Evolutionary conservation across 2,797 vertebrate species (phyloP), one percentile per base, ranked within the genome.

Genomic region (Remorina albescens): DNA sequence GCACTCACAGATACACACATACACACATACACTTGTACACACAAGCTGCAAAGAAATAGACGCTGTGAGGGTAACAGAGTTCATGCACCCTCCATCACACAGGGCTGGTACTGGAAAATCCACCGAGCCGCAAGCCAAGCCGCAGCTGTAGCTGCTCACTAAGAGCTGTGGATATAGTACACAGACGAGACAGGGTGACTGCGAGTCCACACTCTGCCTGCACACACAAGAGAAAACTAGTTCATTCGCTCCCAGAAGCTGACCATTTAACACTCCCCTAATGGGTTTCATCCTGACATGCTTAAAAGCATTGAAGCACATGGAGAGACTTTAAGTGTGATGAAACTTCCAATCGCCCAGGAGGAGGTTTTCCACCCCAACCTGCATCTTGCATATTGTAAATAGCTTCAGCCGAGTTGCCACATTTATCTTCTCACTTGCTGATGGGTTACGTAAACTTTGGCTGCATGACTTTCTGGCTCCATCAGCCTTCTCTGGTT

Each of bases 91-190:
- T 78, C 68, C 73, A 55, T 88, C 86, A 81, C 80, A 64, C 66
- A 60, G 56, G 23, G 53, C 74, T 79, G 76, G 82, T 76, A 53
- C 60, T 61, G 76, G 73, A 80, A 84, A 84, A 71, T 80, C 39
- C 5, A 36, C n/a, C 19, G 0, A 74, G 68, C 80, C 28, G 67
- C 2, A 8, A 63, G 84, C 70, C 72, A 76, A 69, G 75, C 46
- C 28, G 16, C 86, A 89, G 88, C 89, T 91, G 89, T 60, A 82
- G 63, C 71, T 1, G 0, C 74, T 90, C 86, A 70, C 65, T 90
- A 82, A 78, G 67, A 69, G 60, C 54, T 46, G 56, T 65, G 76
- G 79, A 71, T 51, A 62, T 72, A 64, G 81, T 64, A 71, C 82
- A 56, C 50, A 26, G 69, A 50, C 78, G 81, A n/a, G n/a, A n/a